Percentiles rank a stretch among this genome's conserved stretches.
phyloP scores from a whole-genome alignment of 2,888 invertebrate genomes.

The Papilio protenor region DNA sequence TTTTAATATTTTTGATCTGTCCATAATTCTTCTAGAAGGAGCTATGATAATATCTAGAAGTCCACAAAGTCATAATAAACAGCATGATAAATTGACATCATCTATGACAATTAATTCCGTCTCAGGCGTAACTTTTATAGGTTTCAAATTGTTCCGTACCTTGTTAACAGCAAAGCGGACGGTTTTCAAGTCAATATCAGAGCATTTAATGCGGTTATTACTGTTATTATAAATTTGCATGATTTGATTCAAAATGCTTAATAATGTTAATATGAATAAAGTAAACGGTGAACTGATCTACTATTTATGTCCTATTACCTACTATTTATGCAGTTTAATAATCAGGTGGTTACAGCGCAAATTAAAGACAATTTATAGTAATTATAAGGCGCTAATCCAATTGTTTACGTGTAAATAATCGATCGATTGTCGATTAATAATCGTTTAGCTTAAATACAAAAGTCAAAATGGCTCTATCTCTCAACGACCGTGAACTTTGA shows the following conservation, averaged over 20 bases:
- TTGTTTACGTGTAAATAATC: neutral
- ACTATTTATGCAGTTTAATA: slow-evolving; percentile 10
- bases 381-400: neutral
- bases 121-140: neutral
- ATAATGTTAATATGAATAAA: neutral
- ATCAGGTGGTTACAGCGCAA: neutral
- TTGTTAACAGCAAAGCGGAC: slow-evolving; percentile 15
- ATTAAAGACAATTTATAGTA: neutral
- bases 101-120: neutral
- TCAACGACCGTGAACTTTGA: neutral
- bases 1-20: no score
- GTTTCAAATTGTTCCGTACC: neutral
- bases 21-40: no score
- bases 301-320: neutral
- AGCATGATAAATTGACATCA: neutral
- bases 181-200: neutral
- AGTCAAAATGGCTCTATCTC: neutral
- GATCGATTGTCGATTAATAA: no score
- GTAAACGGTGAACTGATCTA: neutral
- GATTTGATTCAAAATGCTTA: slow-evolving; percentile 17
- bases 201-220: slow-evolving; percentile 6
- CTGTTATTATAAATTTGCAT: slow-evolving; percentile 32
- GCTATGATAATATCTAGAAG: no score
- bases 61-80: neutral
- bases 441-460: neutral